These are phyloP conservation scores for Butastur rufipennis DNA, from an alignment of 2,113 vertebrate species.

Conservation along the genomic window DNA sequence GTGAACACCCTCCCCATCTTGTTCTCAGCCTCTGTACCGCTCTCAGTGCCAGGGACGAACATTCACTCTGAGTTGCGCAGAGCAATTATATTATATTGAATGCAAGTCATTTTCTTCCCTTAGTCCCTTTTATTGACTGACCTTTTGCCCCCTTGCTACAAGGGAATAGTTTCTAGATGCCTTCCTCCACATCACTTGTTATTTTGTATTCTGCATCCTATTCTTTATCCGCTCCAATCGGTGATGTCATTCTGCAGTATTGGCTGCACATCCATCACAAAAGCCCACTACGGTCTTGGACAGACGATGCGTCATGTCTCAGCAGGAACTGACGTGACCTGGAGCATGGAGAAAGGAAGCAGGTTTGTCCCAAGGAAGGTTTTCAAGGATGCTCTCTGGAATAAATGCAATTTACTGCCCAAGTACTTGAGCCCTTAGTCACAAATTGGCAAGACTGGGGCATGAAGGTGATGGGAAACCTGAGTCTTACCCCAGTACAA, in stretches of 20 bases:
- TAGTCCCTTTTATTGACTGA: not conserved
- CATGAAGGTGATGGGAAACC: not conserved
- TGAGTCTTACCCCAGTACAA: not conserved
- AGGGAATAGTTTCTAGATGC: not conserved
- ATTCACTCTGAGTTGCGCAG: not conserved
- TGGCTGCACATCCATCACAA: not conserved
- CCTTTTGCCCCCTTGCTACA: not conserved
- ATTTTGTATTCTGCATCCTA: not conserved
- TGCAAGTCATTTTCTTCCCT: not conserved
- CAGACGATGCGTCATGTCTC: not conserved
- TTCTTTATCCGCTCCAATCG: fast-evolving
- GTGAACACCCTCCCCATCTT: not conserved
- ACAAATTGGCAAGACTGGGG: not conserved
- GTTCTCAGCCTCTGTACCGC: not conserved
- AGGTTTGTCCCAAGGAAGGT: not conserved
- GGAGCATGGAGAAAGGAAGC: not conserved
- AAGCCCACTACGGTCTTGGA: not conserved
- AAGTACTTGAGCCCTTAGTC: not conserved
- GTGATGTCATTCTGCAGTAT: not conserved
- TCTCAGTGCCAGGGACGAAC: not conserved
- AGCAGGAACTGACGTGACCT: not conserved
- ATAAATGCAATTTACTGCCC: not conserved
- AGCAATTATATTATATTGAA: too few species aligned
- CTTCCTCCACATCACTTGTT: not conserved
- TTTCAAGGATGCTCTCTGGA: not conserved